Evolutionary conservation across 2,113 vertebrate genomes (phyloP), one percentile per base, ranked within the genome.

Genomic region (Addax nasomaculatus): DNA sequence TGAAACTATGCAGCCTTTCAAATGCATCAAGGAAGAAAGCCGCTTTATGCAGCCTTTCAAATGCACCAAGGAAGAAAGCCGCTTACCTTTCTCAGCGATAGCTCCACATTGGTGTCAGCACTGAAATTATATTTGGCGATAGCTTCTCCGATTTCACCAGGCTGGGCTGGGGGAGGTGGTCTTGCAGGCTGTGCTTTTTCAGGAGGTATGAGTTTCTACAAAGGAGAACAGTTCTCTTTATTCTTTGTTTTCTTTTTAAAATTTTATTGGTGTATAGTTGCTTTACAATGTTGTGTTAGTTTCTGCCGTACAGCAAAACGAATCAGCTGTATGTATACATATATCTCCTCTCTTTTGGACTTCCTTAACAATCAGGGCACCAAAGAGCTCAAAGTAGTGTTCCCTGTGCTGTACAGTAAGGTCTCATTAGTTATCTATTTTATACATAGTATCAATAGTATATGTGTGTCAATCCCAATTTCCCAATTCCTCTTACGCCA

Each of bases 91-190:
- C 99, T 99, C 80, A 99, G 99, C 0, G 99, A 99, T 33, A 99
- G 98, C 98, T 99, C 99, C 98, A 99, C 99, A 0, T 99, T 99
- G 45, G 99, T 99, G 98, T 99, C 99, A 21, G 99, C 99, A 17
- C 98, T 99, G 98, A 99, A 99, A 98, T 99, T 99, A 6, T 99
- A 99, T 98, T 99, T 99, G 96, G 99, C 99, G 97, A 99, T 89
- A 30, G 99, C 99, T 98, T 99, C 99, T 96, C 99, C 99, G 17
- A 99, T 99, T 96, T 99, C 99, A 98, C 99, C 98, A 55, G 99
- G 98, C n/a, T 99, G 99, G 84, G 99, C 99, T 47, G 99, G 99
- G 21, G 99, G 99, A 95, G 99, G 99, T 62, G 99, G 99, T 97
- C 99, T 99, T 45, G 99, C 99, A 5, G 99, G 99, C 97, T 99